Percentiles rank a stretch among this genome's conserved stretches.
Evolutionary conservation across 2,113 vertebrate species (phyloP).

Genomic region (Opisthocomus hoazin): DNA sequence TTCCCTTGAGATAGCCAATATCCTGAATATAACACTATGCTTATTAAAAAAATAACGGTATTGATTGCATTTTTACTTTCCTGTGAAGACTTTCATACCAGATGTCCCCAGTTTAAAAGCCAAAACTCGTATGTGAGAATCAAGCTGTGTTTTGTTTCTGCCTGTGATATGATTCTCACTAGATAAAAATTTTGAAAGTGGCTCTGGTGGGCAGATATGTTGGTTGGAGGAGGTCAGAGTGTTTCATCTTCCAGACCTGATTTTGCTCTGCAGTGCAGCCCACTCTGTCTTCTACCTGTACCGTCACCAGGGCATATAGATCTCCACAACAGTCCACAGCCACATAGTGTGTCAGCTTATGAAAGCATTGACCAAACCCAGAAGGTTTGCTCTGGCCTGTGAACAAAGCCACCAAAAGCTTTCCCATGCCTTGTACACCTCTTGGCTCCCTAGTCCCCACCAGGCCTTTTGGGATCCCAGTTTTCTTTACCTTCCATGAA

Average conservation of each 20-base stretch:
- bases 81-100: background rate
- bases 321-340: background rate
- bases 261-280: background rate
- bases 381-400: background rate
- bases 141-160: background rate
- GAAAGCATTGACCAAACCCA: background rate
- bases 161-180: background rate
- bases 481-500: background rate
- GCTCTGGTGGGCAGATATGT: background rate
- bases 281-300: background rate
- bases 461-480: background rate
- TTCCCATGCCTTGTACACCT: background rate
- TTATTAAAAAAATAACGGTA: background rate
- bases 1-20: background rate
- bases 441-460: background rate
- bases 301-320: background rate
- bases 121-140: background rate
- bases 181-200: background rate
- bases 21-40: too few relatives aligned
- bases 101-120: background rate
- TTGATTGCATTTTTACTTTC: conserved; percentile 1
- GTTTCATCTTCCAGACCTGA: background rate
- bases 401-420: background rate
- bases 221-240: background rate
- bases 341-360: background rate